phyloP scores from a whole-genome alignment of 2,797 vertebrate species.

The Pachyuromys duprasi region DNA sequence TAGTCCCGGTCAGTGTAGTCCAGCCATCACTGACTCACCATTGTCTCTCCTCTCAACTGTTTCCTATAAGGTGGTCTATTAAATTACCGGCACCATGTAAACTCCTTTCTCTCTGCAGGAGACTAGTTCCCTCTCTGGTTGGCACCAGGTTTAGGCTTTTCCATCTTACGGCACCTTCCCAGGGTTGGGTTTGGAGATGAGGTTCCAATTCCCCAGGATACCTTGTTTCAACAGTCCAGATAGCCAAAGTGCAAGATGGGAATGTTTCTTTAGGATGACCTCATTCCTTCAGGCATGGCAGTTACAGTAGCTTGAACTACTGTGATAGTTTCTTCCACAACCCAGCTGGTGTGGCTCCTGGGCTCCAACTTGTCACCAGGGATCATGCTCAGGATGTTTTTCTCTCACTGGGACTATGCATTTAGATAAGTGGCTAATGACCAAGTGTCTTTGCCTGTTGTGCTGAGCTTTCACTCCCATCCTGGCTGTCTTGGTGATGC shows the following conservation, averaged over 20 bases:
- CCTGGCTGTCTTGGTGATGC: no score
- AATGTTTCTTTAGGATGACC: background rate
- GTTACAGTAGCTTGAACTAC: background rate
- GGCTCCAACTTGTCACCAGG: background rate
- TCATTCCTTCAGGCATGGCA: background rate
- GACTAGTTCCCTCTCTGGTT: background rate
- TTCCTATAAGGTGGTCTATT: background rate
- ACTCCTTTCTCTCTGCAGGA: background rate
- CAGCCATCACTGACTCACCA: background rate
- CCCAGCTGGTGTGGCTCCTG: background rate
- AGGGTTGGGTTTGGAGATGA: background rate
- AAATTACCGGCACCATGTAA: background rate
- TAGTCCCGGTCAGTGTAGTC: background rate
- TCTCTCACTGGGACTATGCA: background rate
- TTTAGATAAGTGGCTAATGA: background rate
- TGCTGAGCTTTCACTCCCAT: fast-evolving
- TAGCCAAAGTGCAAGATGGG: background rate
- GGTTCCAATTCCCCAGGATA: background rate
- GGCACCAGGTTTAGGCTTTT: background rate
- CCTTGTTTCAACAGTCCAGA: background rate
- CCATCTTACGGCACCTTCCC: background rate
- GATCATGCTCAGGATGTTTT: background rate
- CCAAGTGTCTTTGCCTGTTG: background rate
- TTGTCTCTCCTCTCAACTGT: background rate
- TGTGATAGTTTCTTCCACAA: background rate